Evolutionary conservation across 2,888 invertebrate genomes (phyloP), one percentile per base, ranked within the genome.

Genomic region (Balanococcus diminutus): DNA sequence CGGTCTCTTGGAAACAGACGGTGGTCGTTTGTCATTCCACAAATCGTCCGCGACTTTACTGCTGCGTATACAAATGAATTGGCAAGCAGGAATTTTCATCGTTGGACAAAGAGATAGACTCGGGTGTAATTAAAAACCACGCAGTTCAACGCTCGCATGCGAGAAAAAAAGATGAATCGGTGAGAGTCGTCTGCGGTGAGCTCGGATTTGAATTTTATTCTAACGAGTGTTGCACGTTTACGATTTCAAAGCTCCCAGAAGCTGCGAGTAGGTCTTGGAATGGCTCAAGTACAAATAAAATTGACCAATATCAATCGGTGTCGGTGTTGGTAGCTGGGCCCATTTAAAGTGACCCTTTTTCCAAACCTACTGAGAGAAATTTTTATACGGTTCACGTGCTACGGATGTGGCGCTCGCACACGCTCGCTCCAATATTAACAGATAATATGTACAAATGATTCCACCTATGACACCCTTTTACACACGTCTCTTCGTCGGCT

Each of bases 111-210:
- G 14, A 67, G 14, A 81, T 8, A 39, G 81, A 14, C 81, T 28
- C 19, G 22, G 14, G n/a, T 46, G 82, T 82, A 82, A 82, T 82
- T 82, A 82, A 56, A 82, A 82, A 46, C 51, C 82, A 46, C 81
- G 81, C 42, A 81, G 39, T 81, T 81, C 81, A 81, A 81, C 81
- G 81, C 81, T 81, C 42, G 28, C n/a, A 39, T 81, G 81, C 42
- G 22, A 46, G 42, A 46, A 67, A 28, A 67, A 46, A 16, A 25
- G 25, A 72, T 32, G 31, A 72, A 72, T 31, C 72, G 14, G 19
- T 51, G 14, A 4, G 19, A 14, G 51, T n/a, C 14, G 51, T 4
- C 51, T 14, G 3, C 19, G 25, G 25, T 67, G 22, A 22, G 22
- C 22, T 8, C 56, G n/a, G 46, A 16, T 46, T n/a, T n/a, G n/a